These are phyloP conservation scores for Oreochromis spilurus DNA, from an alignment of 2,113 vertebrate species.

Conservation along the genomic window DNA sequence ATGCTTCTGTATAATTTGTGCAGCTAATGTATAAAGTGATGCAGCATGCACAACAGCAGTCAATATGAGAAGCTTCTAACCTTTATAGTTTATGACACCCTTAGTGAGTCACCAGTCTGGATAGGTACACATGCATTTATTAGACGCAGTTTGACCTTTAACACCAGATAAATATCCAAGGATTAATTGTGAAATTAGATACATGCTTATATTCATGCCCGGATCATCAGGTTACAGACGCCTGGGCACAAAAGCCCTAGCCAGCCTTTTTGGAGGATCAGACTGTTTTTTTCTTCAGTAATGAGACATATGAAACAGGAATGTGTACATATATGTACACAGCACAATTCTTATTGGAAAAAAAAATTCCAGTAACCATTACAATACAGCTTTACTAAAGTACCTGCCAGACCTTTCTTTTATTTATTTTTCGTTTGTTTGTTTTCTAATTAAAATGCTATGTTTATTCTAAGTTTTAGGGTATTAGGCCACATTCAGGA, in stretches of 20 bases:
- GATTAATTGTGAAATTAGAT: background rate
- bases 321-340: background rate
- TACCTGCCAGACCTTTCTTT: background rate
- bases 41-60: constrained; percentile 13
- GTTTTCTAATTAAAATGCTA: background rate
- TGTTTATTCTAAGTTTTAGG: background rate
- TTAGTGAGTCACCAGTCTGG: background rate
- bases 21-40: constrained; percentile 49
- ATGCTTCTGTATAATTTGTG: constrained; percentile 51
- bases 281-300: background rate
- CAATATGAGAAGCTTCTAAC: constrained; percentile 34
- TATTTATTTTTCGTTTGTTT: background rate
- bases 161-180: background rate
- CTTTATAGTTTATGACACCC: constrained; percentile 37
- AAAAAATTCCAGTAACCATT: rapidly evolving
- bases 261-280: background rate
- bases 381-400: background rate
- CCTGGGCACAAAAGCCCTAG: rapidly evolving
- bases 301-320: background rate
- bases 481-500: background rate
- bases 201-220: background rate
- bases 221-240: background rate
- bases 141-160: background rate
- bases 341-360: rapidly evolving
- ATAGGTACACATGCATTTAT: background rate